Evolutionary conservation across 2,888 invertebrate genomes (phyloP), one percentile per base, ranked within the genome.

Genomic region (Synergus japonicus): DNA sequence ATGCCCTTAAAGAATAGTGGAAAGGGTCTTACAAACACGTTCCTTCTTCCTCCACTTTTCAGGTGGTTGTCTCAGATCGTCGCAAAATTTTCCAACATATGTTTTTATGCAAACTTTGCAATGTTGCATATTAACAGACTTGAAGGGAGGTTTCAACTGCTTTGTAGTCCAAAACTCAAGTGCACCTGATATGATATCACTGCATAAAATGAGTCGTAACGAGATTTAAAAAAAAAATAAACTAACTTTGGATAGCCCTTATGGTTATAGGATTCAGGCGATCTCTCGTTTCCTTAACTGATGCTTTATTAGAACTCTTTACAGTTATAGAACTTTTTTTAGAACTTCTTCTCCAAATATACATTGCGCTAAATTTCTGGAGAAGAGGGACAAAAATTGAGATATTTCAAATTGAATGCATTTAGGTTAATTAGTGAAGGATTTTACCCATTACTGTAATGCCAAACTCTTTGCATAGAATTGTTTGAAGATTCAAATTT

Each of bases 41-140:
- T 63, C 9, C 44, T 49, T 67, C 43, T 43, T 41, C n/a, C 12
- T 43, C 41, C 43, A 9, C 12, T 67, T 67, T 46, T 41, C 29
- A n/a, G 43, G 67, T 1, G 67, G 67, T n/a, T 67, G 43, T 7
- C 67, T 43, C n/a, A 67, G 37, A 18, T 67, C 67, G 9, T 41
- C 67, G 41, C 67, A 67, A 18, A 67, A 67, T 67, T 67, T 67
- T 43, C 67, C 67, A n/a, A 67, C 29, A 46, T 67, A 67, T 37
- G 67, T 44, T 44, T 41, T 41, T n/a, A 67, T 46, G 18, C 5
- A 67, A 12, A 9, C n/a, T 67, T 18, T 9, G 43, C 18, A 67
- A 41, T 67, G 67, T 43, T 43, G n/a, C 43, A 41, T 67, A 15
- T 67, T 43, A 4, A 44, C 41, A 5, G 43, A n/a, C n/a, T 43